A percentile compares a stretch with the other conserved stretches of the same genome.
Conservation (phyloP, 2,113 vertebrate species). For the Talpa occidentalis region DNA sequence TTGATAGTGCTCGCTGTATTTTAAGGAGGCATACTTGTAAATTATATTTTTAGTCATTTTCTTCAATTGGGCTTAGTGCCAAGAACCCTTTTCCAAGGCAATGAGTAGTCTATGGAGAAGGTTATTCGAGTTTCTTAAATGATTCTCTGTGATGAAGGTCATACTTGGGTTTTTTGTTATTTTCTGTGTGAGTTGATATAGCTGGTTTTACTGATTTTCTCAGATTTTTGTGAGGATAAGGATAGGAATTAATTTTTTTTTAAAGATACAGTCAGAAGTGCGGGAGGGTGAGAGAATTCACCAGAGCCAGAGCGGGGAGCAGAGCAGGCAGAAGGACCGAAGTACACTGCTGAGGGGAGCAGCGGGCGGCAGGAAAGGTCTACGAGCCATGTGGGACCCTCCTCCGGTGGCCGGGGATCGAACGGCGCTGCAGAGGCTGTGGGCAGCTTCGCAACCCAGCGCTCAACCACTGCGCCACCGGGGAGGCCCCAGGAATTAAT, state of each 20-base stretch:
- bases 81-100: background rate
- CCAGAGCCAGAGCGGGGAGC: too few relatives aligned
- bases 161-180: background rate
- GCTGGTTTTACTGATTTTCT: background rate
- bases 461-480: too few relatives aligned
- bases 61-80: background rate
- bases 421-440: too few relatives aligned
- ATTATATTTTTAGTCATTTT: background rate
- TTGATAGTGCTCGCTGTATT: slow-evolving; percentile 4
- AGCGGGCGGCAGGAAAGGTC: too few relatives aligned
- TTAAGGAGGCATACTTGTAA: background rate
- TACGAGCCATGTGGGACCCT: too few relatives aligned
- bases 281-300: too few relatives aligned
- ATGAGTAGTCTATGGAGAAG: background rate
- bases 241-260: slow-evolving; percentile 21
- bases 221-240: slow-evolving; percentile 24
- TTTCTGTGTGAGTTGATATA: background rate
- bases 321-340: too few relatives aligned
- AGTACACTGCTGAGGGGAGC: too few relatives aligned
- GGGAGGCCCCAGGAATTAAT: too few relatives aligned
- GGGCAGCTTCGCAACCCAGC: too few relatives aligned
- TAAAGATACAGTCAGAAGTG: too few relatives aligned
- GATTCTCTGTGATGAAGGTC: background rate
- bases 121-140: background rate
- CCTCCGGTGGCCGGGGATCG: too few relatives aligned